These are phyloP conservation scores for Drosophila biarmipes DNA, from an alignment of 1,140 invertebrate species.

Conservation along the genomic window DNA sequence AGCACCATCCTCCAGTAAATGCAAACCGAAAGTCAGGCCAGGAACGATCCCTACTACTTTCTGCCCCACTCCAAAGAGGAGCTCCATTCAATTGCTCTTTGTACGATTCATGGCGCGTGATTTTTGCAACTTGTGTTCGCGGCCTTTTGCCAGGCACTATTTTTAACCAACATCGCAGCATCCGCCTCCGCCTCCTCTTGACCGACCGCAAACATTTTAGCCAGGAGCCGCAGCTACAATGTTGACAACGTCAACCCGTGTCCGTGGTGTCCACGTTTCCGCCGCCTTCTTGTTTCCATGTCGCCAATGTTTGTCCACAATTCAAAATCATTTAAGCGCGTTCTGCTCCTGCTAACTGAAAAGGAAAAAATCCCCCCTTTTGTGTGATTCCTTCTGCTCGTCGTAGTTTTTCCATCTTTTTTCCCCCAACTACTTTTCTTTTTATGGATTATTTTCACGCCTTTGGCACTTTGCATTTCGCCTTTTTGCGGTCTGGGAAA, in stretches of 20 bases:
- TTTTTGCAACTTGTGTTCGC: conserved; percentile 76
- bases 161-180: conserved; percentile 31
- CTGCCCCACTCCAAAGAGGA: conserved; percentile 1
- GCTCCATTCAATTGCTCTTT: conserved; percentile 69
- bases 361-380: conserved; percentile 21
- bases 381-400: conserved; percentile 46
- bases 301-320: conserved; percentile 67
- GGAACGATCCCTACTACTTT: conserved; percentile 15
- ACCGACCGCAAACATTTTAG: conserved; percentile 69
- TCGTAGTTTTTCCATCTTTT: conserved; percentile 23
- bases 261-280: conserved; percentile 40
- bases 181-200: neutral
- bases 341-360: conserved; percentile 28
- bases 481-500: conserved; percentile 48
- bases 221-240: conserved; percentile 77
- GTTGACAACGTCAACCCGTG: conserved; percentile 69
- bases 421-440: conserved; percentile 20
- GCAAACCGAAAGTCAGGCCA: conserved; percentile 27
- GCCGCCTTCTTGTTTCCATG: conserved; percentile 38
- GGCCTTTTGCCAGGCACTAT: conserved; percentile 74
- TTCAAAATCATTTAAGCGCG: conserved; percentile 81
- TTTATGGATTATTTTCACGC: conserved; percentile 77
- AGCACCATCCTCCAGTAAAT: conserved; percentile 18
- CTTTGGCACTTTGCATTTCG: conserved; percentile 70
- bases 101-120: conserved; percentile 73